A percentile compares a stretch with the other conserved stretches of the same genome.
These are phyloP conservation scores for Ciona savignyi DNA, from an alignment of 23 tunicate species.

Conservation along the genomic window DNA sequence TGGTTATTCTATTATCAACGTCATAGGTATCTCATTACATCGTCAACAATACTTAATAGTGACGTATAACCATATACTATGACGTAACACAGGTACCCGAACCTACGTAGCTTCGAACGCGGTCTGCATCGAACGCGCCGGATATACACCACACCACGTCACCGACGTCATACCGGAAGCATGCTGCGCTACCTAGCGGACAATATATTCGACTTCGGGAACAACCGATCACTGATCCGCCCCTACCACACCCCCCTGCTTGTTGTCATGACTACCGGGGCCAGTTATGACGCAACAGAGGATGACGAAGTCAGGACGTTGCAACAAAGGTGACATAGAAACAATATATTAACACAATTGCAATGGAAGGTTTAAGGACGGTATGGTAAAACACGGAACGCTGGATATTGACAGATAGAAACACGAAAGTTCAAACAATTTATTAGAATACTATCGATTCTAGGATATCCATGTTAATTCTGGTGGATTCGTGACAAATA, in stretches of 20 bases:
- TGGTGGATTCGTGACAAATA: no score
- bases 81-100: constrained; percentile 19
- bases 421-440: no score
- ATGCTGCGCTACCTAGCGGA: constrained; percentile 15
- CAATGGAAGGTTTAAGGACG: no score
- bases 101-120: constrained; percentile 7
- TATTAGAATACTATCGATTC: no score
- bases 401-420: no score
- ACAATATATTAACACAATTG: no score
- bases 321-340: background rate
- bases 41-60: no score
- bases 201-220: constrained; percentile 8
- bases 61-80: no score
- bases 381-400: background rate
- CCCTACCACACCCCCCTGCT: constrained; percentile 38
- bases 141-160: background rate
- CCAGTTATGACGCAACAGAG: constrained; percentile 11
- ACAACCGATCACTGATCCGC: constrained; percentile 9
- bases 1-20: background rate
- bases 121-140: constrained; percentile 1
- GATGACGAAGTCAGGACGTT: background rate
- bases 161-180: constrained; percentile 15
- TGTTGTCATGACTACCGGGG: constrained; percentile 42
- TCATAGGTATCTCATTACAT: no score
- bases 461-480: no score